These are phyloP conservation scores for Sipha flava DNA, from an alignment of 1,140 invertebrate genomes.

Conservation along the genomic window DNA sequence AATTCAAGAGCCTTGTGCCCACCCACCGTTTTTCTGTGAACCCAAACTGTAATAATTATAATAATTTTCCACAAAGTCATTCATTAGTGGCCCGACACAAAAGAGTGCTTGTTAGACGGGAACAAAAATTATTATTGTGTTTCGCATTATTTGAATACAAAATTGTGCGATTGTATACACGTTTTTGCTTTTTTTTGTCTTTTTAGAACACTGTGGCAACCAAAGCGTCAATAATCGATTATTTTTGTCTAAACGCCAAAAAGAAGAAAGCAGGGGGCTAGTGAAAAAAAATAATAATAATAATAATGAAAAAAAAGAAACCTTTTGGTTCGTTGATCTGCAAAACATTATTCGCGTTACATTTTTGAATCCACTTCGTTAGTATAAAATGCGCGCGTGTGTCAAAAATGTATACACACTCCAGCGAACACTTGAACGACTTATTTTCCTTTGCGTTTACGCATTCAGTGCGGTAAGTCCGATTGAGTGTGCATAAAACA, in stretches of 20 bases:
- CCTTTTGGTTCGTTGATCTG: conserved; percentile 27
- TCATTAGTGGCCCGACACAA: conserved; percentile 12
- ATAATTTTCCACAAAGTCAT: conserved; percentile 24
- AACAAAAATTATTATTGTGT: conserved; percentile 18
- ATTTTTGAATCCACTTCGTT: conserved; percentile 30
- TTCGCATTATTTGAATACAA: conserved; percentile 29
- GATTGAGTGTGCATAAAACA: not conserved
- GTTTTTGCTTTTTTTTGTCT: conserved; percentile 1
- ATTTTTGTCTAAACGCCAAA: conserved; percentile 29
- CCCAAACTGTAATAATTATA: conserved; percentile 24
- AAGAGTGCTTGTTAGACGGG: conserved; percentile 10
- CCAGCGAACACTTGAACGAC: not conserved
- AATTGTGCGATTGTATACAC: conserved; percentile 20
- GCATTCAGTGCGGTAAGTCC: not conserved
- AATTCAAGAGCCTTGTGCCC: not conserved
- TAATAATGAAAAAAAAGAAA: conserved; percentile 8
- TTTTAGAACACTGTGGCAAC: not conserved
- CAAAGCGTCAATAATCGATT: conserved; percentile 29
- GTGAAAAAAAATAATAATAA: not conserved
- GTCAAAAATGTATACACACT: not conserved
- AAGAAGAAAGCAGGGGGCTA: not conserved
- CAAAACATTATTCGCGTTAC: conserved; percentile 16
- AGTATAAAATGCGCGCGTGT: not conserved
- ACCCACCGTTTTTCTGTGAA: not conserved
- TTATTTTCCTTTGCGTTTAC: not conserved